Base-by-base conservation (phyloP, 2,888 invertebrate genomes). In the Trilocha varians region DNA sequence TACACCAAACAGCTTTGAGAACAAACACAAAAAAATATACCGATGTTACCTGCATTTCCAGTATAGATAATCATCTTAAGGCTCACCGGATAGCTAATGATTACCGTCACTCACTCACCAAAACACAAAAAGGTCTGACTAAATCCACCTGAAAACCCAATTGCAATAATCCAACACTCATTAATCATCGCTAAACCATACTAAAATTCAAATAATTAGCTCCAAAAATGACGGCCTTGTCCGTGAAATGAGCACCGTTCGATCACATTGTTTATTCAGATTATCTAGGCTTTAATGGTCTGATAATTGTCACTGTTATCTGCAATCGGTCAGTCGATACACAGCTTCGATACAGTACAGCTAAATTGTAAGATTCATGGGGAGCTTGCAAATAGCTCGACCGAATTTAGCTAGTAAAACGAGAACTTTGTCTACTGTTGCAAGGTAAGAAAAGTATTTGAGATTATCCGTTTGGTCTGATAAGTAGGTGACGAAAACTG, bases 261-360 rank as follows among this genome's bases (percentile, higher is more conserved):
- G 59, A 75, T 75, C 74, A 72, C 46, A 49, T 41, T 79, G 66
- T 78, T 76, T 74, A 63, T 56, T 38, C 46, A 65, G 59, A 54
- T 70, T 73, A 78, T 76, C 74, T 40, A 59, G 49, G 45, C 49
- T 45, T 62, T 77, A 75, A 78, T 77, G 70, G 74, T 44, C 52
- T 57, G 78, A 78, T 80, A 76, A 70, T 70, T 75, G 72, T 67
- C 59, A 50, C 41, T 41, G 49, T 70, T 80, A 74, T 79, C 73
- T 65, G 56, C 47, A 50, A 40, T 38, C 44, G 41, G 50, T 46
- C 41, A 42, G 50, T 47, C 45, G 41, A 45, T 47, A 46, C 45
- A 38, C 41, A 39, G 36, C 44, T 43, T 46, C 43, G 34, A 34
- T 38, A 17, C 13, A 34, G 35, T 16, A 16, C 34, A 16, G 18